Conservation (phyloP, 2,888 invertebrate genomes). For the Pristionchus japonicus region DNA sequence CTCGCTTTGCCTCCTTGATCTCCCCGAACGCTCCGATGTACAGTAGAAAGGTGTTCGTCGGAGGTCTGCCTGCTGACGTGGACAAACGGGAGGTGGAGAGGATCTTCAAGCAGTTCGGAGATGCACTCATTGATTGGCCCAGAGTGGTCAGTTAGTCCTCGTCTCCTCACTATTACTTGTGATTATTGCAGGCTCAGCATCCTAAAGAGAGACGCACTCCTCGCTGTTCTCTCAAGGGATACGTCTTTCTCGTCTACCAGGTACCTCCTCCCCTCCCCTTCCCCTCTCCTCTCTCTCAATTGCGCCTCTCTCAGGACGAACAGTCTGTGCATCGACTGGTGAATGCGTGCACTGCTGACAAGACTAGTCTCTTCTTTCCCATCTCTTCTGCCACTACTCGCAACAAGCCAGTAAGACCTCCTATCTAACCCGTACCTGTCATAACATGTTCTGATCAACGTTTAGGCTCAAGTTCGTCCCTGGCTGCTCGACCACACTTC, state of each 20-base stretch:
- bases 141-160: conserved; percentile 80
- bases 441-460: not conserved
- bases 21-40: not conserved
- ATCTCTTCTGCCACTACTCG: conserved; percentile 98
- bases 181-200: conserved; percentile 35
- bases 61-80: conserved; percentile 44
- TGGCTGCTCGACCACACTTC: conserved; percentile 85
- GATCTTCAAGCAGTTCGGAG: conserved; percentile 95
- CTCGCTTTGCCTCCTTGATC: not conserved
- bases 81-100: conserved; percentile 92
- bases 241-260: conserved; percentile 81
- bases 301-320: conserved; percentile 82
- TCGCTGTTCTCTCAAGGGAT: conserved; percentile 73
- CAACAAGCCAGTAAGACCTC: conserved; percentile 94
- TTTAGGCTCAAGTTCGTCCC: conserved; percentile 50
- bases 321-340: conserved; percentile 95
- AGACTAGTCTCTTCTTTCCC: conserved; percentile 95
- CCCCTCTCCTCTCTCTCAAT: no score
- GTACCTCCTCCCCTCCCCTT: not conserved
- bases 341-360: conserved; percentile 96
- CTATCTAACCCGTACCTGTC: no score
- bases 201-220: conserved; percentile 44
- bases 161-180: no score
- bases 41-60: conserved; percentile 44
- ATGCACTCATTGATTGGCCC: conserved; percentile 98